Base-by-base conservation (phyloP, 1,140 invertebrate genomes). In the Uloborus diversus region DNA sequence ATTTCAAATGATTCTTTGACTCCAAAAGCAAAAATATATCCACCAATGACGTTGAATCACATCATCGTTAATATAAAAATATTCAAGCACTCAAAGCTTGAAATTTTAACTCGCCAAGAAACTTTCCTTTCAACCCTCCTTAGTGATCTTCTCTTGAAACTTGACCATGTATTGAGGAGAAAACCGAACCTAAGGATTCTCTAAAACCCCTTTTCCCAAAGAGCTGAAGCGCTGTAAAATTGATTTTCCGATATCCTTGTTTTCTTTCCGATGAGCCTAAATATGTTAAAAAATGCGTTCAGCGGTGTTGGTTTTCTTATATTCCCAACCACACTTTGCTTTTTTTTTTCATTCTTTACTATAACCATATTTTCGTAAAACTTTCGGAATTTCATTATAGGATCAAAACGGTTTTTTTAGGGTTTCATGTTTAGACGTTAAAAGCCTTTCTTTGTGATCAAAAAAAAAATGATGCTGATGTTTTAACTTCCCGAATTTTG, bases 231-330 rank as follows among this genome's bases (percentile, higher is more conserved):
- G 25, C 69, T 71, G 69, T 28, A 59, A 71, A 71, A 71, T 71
- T 71, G 69, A 71, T 71, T 71, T 69, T 71, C 49, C 69, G 53
- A 71, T 71, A 57, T 47, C 23, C 51, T 71, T 56, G 23, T 33
- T 37, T 53, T 59, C 28, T 47, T 61, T 69, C 47, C n/a, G 56
- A 59, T 27, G 69, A 35, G n/a, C 13, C 53, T 57, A 71, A 57
- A 59, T 71, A 71, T 64, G 61, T 64, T 64, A 64, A 64, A 61
- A 33, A 64, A 37, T 71, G 53, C 32, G 56, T 42, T 27, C 49
- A 32, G 27, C 2, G 33, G 53, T 35, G 53, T 42, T 71, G 23
- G 32, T 28, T 69, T 69, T 69, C 66, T 33, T 49, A 56, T n/a
- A 35, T 27, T 69, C 49, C 25, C 9, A 42, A 14, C 61, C 33